Evolutionary conservation across 2,113 vertebrate genomes (phyloP), one percentile per base, ranked within the genome.

Genomic region (Oryzias curvinotus): DNA sequence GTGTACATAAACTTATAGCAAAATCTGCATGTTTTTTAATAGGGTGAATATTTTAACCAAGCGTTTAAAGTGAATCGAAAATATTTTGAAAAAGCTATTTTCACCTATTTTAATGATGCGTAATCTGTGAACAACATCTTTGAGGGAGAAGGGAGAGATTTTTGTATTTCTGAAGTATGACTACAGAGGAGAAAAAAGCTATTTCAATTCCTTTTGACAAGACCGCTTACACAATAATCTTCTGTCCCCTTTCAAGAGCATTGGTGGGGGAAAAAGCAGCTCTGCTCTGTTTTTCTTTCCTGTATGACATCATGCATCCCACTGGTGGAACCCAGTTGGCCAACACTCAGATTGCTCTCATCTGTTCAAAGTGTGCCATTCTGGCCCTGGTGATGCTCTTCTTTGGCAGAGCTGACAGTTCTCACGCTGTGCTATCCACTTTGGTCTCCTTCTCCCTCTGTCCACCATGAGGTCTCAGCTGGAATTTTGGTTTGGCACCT

Each of bases 281-380:
- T 52, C 52, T 26, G 49, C 68, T 60, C 60, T 53, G 53, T 44
- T 45, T 62, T 68, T 23, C 26, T 67, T 73, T 85, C 76, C 69
- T 80, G 73, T 62, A 74, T 83, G 80, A 86, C 63, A 58, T 89
- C 83, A 86, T 74, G 65, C 59, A 25, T 78, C 62, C 17, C 67
- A 57, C 75, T 59, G 71, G 73, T 63, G 62, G 76, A 82, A 79
- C 72, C 71, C 66, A 63, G 75, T 81, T 85, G 85, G 82, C 82
- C 70, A 73, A 68, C 71, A 69, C 73, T 82, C 77, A 64, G 73
- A 69, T 81, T 61, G 46, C 76, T 65, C 77, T 88, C 88, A 85
- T 85, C 83, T 86, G 85, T 77, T 83, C 75, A 75, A 82, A 89
- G 83, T 68, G 81, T 85, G 85, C 82, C 85, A 66, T 76, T 64